Conservation (phyloP, 2,797 vertebrate genomes). For the Adrianichthys oophorus region DNA sequence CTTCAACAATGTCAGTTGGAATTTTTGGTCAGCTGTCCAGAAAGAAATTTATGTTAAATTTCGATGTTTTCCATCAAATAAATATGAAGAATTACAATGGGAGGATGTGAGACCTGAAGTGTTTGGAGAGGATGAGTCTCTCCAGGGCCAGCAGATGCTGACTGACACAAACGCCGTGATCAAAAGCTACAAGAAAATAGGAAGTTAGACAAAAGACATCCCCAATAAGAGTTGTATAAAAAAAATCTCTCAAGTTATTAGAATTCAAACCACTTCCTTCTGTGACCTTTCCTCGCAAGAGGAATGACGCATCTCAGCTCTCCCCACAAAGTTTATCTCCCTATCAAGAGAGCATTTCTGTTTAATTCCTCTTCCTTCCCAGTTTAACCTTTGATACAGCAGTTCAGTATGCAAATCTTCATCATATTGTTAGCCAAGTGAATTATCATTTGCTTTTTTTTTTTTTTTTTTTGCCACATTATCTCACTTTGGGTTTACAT, state of each 20-base stretch:
- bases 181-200: slow-evolving; percentile 3
- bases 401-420: slow-evolving; percentile 68
- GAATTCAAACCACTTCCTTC: slow-evolving; percentile 48
- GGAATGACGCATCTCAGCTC: slow-evolving; percentile 50
- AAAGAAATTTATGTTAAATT: too few relatives aligned
- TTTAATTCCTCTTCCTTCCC: slow-evolving; percentile 66
- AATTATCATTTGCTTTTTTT: slow-evolving; percentile 68
- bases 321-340: slow-evolving; percentile 64
- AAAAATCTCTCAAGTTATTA: slow-evolving; percentile 39
- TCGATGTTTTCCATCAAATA: too few relatives aligned
- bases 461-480: slow-evolving; percentile 47
- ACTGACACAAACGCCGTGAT: slow-evolving; percentile 29
- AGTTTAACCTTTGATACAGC: slow-evolving; percentile 67
- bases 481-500: slow-evolving; percentile 78
- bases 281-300: slow-evolving; percentile 58
- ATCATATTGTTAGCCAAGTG: slow-evolving; percentile 65
- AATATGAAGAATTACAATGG: slow-evolving; percentile 19
- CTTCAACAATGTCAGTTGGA: too few relatives aligned
- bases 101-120: slow-evolving; percentile 1
- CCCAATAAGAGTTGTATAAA: slow-evolving; percentile 16
- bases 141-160: not conserved
- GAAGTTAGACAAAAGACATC: slow-evolving; percentile 9
- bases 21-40: too few relatives aligned
- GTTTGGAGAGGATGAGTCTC: slow-evolving; percentile 1
- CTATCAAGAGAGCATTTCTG: slow-evolving; percentile 65